Evolutionary conservation across 2,888 invertebrate species (phyloP), one percentile per base, ranked within the genome.

Genomic region (Poecilus cupreus): DNA sequence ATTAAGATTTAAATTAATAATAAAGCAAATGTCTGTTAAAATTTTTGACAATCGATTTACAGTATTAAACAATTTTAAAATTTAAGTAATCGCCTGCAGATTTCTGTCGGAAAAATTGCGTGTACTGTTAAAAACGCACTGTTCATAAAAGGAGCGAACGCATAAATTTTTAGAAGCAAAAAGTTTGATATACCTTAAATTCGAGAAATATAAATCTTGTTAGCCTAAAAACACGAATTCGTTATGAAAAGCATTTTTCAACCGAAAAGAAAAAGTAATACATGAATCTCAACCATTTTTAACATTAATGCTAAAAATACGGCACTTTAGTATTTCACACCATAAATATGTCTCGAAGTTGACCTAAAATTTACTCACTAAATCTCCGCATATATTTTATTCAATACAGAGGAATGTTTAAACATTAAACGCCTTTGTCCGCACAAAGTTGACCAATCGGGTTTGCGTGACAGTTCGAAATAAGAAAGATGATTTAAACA

Each of bases 401-500:
- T 68, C 37, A 68, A 68, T 37, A 68, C 32, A 32, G 64, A 37
- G 10, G 64, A 37, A 68, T 68, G 64, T 68, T 68, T 68, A 68
- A 68, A 68, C 64, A 68, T 68, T 32, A 37, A 68, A 68, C 18
- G 16, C 64, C 37, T 68, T 68, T 68, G 64, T 68, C 64, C 64
- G 18, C 18, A 16, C 16, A 37, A 68, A 68, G 64, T 32, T 68
- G 64, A 68, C 64, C 64, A 37, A 37, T 68, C 37, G 37, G 64
- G 18, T 37, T 68, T 39, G 64, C 64, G 64, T 68, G 64, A 68
- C 37, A 68, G 37, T 18, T 68, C 18, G 37, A 68, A 68, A 68
- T 68, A 68, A 68, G 37, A 68, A 68, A 68, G 64, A 68, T 68
- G 64, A 68, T 68, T 68, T 68, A 68, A 68, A 68, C 37, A 68